A percentile compares a stretch with the other conserved stretches of the same genome.
Conservation (phyloP, 2,888 invertebrate species). For the Pardosa pseudoannulata region DNA sequence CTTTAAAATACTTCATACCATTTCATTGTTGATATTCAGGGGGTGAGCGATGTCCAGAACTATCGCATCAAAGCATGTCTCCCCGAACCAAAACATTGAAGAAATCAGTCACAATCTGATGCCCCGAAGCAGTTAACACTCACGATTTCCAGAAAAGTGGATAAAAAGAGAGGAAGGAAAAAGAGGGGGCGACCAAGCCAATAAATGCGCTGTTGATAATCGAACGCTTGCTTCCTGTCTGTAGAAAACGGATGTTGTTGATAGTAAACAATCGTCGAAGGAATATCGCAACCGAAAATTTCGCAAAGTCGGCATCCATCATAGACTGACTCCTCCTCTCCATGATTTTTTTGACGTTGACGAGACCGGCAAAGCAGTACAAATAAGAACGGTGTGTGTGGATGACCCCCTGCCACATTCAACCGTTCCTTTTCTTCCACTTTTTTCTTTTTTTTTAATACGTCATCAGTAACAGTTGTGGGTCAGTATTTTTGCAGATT, state of each 20-base stretch:
- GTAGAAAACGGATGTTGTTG: conserved; percentile 65
- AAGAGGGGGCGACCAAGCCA: not conserved
- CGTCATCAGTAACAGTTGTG: conserved; percentile 60
- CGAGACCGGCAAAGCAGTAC: conserved; percentile 46
- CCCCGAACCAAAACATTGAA: not conserved
- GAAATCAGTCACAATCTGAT: conserved; percentile 10
- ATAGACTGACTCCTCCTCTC: conserved; percentile 57
- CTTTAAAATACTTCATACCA: not conserved
- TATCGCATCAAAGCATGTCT: not conserved
- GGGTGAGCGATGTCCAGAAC: not conserved
- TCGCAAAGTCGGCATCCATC: conserved; percentile 30
- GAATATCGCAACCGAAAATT: conserved; percentile 23
- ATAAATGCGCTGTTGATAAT: conserved; percentile 41
- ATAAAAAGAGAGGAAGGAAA: not conserved
- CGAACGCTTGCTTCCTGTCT: conserved; percentile 43
- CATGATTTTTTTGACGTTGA: conserved; percentile 57
- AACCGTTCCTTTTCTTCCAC: conserved; percentile 25
- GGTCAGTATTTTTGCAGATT: conserved; percentile 63
- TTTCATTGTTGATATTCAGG: not conserved
- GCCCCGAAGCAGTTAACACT: not conserved
- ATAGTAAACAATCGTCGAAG: conserved; percentile 62
- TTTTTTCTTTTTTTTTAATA: no score
- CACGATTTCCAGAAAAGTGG: not conserved
- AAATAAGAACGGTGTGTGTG: conserved; percentile 39
- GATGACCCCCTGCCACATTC: conserved; percentile 35